Evolutionary conservation across 2,113 vertebrate species (phyloP), one percentile per base, ranked within the genome.

Genomic region (Planiliza haematocheilus): DNA sequence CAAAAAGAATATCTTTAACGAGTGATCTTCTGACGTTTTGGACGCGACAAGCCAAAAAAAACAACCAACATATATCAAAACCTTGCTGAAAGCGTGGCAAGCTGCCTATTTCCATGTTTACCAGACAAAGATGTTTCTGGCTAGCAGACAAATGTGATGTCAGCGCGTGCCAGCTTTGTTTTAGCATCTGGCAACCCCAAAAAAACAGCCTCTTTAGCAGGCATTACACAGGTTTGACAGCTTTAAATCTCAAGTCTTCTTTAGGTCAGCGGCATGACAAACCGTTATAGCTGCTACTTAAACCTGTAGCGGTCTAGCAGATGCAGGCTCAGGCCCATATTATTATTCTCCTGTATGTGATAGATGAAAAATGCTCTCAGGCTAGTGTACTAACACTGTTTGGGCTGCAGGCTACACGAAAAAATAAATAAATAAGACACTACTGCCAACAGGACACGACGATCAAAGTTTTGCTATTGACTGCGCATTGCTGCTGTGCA

Each of bases 401-500:
- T 37, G 48, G 30, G 21, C 82, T 55, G 13, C 50, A 42, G 76
- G 57, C 11, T 24, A 41, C 38, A 55, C 36, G 51, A 36, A 9
- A 50, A 53, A 21, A 74, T 52, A 77, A 30, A 3, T 30, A 30
- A 30, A 30, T 30, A 30, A 30, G 5, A 30, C 24, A 41, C 30
- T 65, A 77, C 13, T 13, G 36, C 66, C 81, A 64, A 43, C 45
- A 86, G 72, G 63, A 81, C 58, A 48, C 51, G 61, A 55, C 46
- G 34, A 88, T 88, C 72, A 88, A 85, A 81, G 76, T 83, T 74
- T 46, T 41, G 60, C 51, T 77, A 21, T 75, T 58, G 71, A 81
- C 70, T 67, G 8, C 13, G 68, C 71, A 83, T 70, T 56, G 69
- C 20, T 30, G 41, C 36, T 20, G 20, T 45, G 60, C 42, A 18